Conservation (phyloP, 2,797 vertebrate species). For the Apogon hyalosoma region DNA sequence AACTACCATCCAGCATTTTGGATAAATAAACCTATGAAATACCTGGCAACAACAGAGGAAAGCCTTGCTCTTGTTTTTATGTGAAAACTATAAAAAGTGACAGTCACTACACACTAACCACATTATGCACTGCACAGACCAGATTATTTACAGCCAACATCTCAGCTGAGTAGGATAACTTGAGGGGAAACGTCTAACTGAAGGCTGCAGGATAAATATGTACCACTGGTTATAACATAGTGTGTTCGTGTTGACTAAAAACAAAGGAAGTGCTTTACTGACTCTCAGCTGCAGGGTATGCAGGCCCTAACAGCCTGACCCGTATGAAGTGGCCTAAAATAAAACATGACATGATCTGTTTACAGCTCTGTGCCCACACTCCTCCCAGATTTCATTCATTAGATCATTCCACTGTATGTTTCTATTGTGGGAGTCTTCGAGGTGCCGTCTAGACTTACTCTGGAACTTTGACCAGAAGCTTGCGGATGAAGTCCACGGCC, state of each 20-base stretch:
- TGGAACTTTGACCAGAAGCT: conserved; percentile 93
- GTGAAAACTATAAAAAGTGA: too few relatives aligned
- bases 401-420: not conserved
- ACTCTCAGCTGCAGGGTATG: not conserved
- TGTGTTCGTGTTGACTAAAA: not conserved
- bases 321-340: not conserved
- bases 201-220: not conserved
- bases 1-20: too few relatives aligned
- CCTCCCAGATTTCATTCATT: not conserved
- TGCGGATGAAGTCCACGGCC: conserved; percentile 94
- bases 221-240: not conserved
- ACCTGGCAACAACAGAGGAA: too few relatives aligned
- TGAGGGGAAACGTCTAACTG: not conserved
- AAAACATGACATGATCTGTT: conserved; percentile 11
- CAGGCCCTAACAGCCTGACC: not conserved
- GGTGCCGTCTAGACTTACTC: conserved; percentile 86
- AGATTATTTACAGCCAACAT: too few relatives aligned
- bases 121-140: too few relatives aligned
- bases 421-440: not conserved
- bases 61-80: too few relatives aligned
- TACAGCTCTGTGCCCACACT: not conserved
- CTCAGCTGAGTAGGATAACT: too few relatives aligned
- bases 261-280: not conserved
- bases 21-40: too few relatives aligned
- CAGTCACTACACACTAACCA: too few relatives aligned